A percentile compares a stretch with the other conserved stretches of the same genome.
phyloP scores from a whole-genome alignment of 2,888 invertebrate genomes.

The Trilocha varians region DNA sequence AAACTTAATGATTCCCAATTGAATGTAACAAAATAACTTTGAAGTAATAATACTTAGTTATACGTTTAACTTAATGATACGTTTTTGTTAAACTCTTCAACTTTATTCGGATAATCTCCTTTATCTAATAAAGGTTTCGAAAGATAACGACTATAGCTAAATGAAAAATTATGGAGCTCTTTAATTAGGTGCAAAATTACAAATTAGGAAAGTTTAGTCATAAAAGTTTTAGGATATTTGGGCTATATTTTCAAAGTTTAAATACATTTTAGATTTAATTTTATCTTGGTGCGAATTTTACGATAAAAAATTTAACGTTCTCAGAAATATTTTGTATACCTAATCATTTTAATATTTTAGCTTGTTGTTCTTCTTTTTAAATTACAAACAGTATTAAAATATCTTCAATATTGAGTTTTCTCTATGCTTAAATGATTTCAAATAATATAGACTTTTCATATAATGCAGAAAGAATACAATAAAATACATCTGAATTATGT shows the following conservation, averaged over 20 bases:
- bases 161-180: constrained; percentile 4
- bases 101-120: background rate
- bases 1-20: too few relatives aligned
- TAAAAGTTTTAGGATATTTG: constrained; percentile 4
- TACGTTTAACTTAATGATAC: too few relatives aligned
- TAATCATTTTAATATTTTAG: too few relatives aligned
- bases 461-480: too few relatives aligned
- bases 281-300: background rate
- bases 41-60: too few relatives aligned
- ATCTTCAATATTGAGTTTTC: too few relatives aligned
- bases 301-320: background rate
- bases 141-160: background rate
- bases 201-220: constrained; percentile 5
- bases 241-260: constrained; percentile 3
- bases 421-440: too few relatives aligned
- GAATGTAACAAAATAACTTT: too few relatives aligned
- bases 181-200: constrained; percentile 6
- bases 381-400: too few relatives aligned
- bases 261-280: constrained; percentile 1
- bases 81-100: background rate
- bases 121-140: background rate
- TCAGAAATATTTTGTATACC: background rate
- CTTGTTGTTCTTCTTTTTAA: too few relatives aligned
- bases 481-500: too few relatives aligned
- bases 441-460: too few relatives aligned